Conservation (phyloP, 2,113 vertebrate species). For the Balaeniceps rex region DNA sequence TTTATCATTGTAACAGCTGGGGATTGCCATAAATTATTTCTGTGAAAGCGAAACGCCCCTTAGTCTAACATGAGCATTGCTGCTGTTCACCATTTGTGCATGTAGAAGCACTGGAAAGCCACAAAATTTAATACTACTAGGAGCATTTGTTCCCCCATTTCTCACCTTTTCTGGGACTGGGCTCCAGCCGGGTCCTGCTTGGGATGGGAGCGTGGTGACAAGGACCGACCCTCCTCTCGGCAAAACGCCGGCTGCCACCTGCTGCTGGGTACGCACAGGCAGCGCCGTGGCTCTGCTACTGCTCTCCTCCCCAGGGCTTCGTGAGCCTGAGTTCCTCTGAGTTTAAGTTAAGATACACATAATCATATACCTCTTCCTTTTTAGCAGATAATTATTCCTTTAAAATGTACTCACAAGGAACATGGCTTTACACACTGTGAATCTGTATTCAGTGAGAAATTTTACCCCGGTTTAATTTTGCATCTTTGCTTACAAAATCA, state of each 20-base stretch:
- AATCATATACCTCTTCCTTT: neutral
- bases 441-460: neutral
- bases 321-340: neutral
- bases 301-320: neutral
- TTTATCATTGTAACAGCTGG: neutral
- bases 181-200: neutral
- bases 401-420: neutral
- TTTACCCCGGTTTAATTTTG: neutral
- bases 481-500: neutral
- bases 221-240: neutral
- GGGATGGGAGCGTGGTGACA: neutral
- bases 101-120: neutral
- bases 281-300: neutral
- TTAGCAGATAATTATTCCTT: neutral
- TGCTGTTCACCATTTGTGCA: neutral
- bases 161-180: neutral
- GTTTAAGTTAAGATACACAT: neutral
- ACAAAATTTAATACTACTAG: neutral
- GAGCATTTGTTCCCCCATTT: neutral
- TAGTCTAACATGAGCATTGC: neutral
- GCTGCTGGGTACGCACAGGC: neutral
- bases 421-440: neutral
- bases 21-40: neutral
- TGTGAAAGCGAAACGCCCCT: neutral
- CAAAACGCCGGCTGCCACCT: conserved; percentile 33